Evolutionary conservation across 2,888 invertebrate genomes (phyloP), one percentile per base, ranked within the genome.

Genomic region (Megastigmus dorsalis): DNA sequence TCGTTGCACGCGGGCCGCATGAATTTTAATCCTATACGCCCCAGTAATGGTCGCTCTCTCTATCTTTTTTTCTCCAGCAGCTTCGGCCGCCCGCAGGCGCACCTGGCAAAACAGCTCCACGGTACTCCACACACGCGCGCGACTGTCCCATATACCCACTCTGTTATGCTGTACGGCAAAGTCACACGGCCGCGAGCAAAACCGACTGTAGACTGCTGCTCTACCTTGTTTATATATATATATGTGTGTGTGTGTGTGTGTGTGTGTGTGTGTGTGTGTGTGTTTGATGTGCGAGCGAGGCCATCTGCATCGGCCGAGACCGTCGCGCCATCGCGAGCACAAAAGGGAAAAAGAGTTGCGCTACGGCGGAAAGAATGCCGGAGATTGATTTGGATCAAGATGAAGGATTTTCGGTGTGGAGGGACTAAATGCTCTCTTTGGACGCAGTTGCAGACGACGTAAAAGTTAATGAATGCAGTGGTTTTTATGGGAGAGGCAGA

Each of bases 1-100:
- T n/a, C n/a, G n/a, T n/a, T n/a, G n/a, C n/a, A n/a, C 43, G 10
- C 33, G 33, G n/a, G 48, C 50, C 28, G n/a, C n/a, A 33, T 62
- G 38, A 57, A 57, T 57, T 55, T 71, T 71, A 71, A 70, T 52
- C 26, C 69, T n/a, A n/a, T n/a, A n/a, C 54, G 52, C 26, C 13
- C n/a, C 30, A 6, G 23, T 52, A 9, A 30, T 38, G 38, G 23
- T 43, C 45, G 10, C 6, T 4, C 30, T 20, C 45, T 30, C 15
- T 7, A 54, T 33, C 54, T 52, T 30, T 30, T 15, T 55, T 18
- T 52, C 36, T 43, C 45, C 28, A 18, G 20, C 33, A 18, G n/a
- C 33, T 30, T 10, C 26, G 10, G 15, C 18, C 15, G 18, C 20
- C n/a, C 54, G 18, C 38, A 23, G 36, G 38, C 41, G 15, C 69